Evolutionary conservation across 1,140 invertebrate genomes (phyloP).

Genomic region (Drosophila mauritiana): DNA sequence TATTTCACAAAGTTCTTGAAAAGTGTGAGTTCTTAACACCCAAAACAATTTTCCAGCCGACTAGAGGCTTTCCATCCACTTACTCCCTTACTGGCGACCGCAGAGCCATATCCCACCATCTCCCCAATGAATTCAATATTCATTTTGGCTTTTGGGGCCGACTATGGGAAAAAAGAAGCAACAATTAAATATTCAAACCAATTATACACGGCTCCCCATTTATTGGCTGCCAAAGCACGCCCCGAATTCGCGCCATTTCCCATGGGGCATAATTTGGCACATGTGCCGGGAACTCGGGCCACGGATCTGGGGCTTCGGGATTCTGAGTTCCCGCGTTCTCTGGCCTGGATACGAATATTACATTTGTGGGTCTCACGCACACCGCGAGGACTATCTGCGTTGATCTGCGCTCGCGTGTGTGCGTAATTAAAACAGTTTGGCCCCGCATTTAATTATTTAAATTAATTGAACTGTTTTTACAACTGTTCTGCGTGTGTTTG

Average conservation of each 20-base stretch:
- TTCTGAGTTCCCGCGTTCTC: background rate
- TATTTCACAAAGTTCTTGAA: background rate
- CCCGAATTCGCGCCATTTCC: constrained; percentile 45
- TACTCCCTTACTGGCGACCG: background rate
- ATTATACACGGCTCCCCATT: constrained; percentile 44
- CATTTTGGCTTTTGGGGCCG: constrained; percentile 13
- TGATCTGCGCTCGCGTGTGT: constrained; percentile 30
- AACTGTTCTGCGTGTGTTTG: constrained; percentile 47
- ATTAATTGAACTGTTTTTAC: constrained; percentile 82
- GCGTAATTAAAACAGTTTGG: constrained; percentile 79
- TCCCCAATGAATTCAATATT: constrained; percentile 34
- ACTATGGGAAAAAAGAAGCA: constrained; percentile 6
- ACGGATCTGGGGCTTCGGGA: background rate
- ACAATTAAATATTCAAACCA: constrained; percentile 71
- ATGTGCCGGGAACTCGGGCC: constrained; percentile 18
- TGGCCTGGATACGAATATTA: constrained; percentile 39
- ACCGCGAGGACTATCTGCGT: constrained; percentile 1
- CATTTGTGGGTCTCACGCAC: constrained; percentile 22
- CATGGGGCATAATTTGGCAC: constrained; percentile 46
- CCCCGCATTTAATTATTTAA: constrained; percentile 79
- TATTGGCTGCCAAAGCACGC: constrained; percentile 60
- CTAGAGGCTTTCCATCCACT: background rate
- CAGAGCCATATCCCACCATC: constrained; percentile 5
- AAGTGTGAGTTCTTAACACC: background rate
- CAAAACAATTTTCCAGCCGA: background rate